Percentiles rank a stretch among this genome's conserved stretches.
Evolutionary conservation across 2,888 invertebrate species (phyloP).

Genomic region (Xanthia togata): DNA sequence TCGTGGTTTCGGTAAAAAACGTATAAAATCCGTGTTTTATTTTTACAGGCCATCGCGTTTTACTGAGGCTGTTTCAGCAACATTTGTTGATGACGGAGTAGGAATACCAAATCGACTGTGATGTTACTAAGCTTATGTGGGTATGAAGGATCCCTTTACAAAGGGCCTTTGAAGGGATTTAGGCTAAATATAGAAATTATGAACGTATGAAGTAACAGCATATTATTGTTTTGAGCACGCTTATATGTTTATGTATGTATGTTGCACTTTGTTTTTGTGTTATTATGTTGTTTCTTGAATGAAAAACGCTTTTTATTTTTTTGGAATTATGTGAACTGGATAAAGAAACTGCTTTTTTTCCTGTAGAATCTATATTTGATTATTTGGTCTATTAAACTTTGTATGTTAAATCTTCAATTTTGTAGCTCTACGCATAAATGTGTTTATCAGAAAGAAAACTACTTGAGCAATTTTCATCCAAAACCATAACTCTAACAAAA

Average conservation of each 20-base stretch:
- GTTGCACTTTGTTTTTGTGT: no score
- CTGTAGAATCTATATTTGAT: no score
- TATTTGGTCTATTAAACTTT: no score
- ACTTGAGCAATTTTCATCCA: constrained; percentile 3
- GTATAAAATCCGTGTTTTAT: constrained; percentile 57
- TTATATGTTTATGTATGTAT: no score
- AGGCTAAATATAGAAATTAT: constrained; percentile 18
- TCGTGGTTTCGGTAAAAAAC: constrained; percentile 36
- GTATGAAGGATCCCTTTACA: constrained; percentile 8
- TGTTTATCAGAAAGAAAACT: neutral
- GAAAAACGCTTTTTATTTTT: no score
- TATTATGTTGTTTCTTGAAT: no score
- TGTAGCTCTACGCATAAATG: neutral
- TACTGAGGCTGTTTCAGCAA: constrained; percentile 52
- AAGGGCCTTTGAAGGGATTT: constrained; percentile 28
- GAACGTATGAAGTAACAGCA: neutral
- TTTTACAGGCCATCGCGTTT: constrained; percentile 64
- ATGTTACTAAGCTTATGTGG: constrained; percentile 25
- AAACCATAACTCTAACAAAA: constrained; percentile 17
- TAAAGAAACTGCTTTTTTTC: no score
- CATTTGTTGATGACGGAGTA: constrained; percentile 62
- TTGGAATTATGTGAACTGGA: no score
- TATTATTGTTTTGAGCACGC: no score
- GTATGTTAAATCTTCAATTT: neutral
- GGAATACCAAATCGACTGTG: constrained; percentile 63